Base-by-base conservation (phyloP, 2,888 invertebrate genomes). In the Zaprionus bogoriensis region DNA sequence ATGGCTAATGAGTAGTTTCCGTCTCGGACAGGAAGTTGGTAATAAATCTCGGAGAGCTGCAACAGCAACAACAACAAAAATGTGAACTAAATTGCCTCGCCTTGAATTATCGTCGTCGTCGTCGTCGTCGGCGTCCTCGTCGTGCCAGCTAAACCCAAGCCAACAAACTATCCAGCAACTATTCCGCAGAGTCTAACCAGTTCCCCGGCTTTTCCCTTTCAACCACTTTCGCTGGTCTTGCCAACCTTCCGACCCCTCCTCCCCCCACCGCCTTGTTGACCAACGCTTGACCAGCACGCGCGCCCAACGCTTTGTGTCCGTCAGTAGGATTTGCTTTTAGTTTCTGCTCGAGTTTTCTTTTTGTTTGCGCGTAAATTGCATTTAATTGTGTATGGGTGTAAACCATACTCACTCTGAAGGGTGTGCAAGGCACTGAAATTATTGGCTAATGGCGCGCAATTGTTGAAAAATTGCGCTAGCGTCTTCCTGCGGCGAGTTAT, bases 1-100 rank as follows among this genome's bases (percentile, higher is more conserved):
- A 82, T 83, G 82, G 82, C 82, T 83, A 83, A 83, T 83, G 87
- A 83, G 82, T 83, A 87, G 87, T 84, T 83, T 83, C 87, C 82
- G 76, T 76, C 85, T 84, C 67, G 82, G 85, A 74, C 87, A 81
- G 82, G 82, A 83, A 84, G 78, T 84, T 63, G 62, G 87, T 85
- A 87, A 83, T 83, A 83, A 83, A 83, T 83, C 74, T 81, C 68
- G 32, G 32, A 12, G 9, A 30, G 42, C 77, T 48, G 51, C 55
- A 20, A 23, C 25, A 50, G 25, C 44, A 47, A 4, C 44, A 57
- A 20, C 28, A 44, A 38, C 52, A 45, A 48, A 38, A 58, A 58
- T 46, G 46, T 36, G 55, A 74, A 65, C 74, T 70, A 85, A 80
- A 86, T 82, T 65, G 75, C 68, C 66, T 62, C 52, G 74, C 76